These are phyloP conservation scores for Drosophila mauritiana DNA, from an alignment of 1,140 invertebrate genomes.

Conservation along the genomic window DNA sequence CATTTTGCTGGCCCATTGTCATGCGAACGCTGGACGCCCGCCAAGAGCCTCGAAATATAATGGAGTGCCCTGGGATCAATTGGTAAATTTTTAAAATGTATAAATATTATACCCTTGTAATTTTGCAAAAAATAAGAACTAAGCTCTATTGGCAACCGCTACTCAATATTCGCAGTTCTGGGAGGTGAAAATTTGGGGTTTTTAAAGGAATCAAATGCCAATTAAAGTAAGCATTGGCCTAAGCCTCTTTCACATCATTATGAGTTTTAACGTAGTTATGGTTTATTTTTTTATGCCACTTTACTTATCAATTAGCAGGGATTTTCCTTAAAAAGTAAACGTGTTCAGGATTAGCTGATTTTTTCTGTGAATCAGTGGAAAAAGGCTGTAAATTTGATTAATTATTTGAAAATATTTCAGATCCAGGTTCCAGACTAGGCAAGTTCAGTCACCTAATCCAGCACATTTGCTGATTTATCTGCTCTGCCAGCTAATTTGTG, in stretches of 20 bases:
- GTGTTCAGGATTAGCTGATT: no score
- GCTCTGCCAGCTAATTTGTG: constrained; percentile 21
- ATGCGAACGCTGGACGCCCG: constrained; percentile 68
- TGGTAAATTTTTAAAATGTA: constrained; percentile 10
- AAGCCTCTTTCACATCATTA: not conserved
- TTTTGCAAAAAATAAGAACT: constrained; percentile 11
- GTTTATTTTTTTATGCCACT: no score
- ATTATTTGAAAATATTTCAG: not conserved
- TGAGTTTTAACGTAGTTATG: no score
- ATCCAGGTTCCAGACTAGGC: not conserved
- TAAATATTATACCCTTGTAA: constrained; percentile 13
- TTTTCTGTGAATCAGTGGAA: no score
- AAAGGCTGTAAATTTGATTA: not conserved
- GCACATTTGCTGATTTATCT: not conserved
- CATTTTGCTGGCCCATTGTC: constrained; percentile 51
- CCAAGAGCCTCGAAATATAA: constrained; percentile 41
- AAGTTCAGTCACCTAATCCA: not conserved
- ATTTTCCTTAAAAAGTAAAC: no score
- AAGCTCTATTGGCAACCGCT: constrained; percentile 11
- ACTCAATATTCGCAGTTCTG: constrained; percentile 3
- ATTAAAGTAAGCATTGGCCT: not conserved
- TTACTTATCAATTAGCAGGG: no score
- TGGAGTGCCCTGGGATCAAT: constrained; percentile 17
- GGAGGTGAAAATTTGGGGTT: constrained; percentile 4
- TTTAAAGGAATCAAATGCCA: constrained; percentile 10